Evolutionary conservation across 2,888 invertebrate genomes (phyloP).

Genomic region (Leucozona laternaria): DNA sequence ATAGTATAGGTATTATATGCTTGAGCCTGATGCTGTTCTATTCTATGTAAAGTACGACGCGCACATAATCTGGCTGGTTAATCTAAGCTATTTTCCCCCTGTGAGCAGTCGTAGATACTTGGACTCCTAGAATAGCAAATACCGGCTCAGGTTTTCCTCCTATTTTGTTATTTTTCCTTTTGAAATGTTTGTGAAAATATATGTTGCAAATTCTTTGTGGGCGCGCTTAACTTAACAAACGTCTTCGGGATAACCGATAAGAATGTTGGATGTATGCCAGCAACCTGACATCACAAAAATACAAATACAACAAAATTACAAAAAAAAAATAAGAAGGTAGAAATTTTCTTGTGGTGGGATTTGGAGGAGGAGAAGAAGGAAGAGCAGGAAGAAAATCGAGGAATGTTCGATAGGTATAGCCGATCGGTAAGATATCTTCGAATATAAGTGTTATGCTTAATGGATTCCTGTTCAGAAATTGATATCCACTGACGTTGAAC

Average conservation of each 20-base stretch:
- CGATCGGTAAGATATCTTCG: constrained; percentile 76
- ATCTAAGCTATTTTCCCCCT: constrained; percentile 67
- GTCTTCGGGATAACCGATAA: constrained; percentile 73
- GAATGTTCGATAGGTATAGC: constrained; percentile 61
- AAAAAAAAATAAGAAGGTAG: not conserved
- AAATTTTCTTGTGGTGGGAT: not conserved
- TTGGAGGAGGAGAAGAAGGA: not conserved
- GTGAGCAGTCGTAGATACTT: constrained; percentile 55
- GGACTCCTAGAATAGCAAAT: constrained; percentile 42
- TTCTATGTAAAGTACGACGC: constrained; percentile 41
- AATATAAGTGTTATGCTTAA: constrained; percentile 78
- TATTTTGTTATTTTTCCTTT: constrained; percentile 14
- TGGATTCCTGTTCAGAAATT: constrained; percentile 78
- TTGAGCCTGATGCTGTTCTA: constrained; percentile 62
- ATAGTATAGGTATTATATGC: too few relatives aligned
- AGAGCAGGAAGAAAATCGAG: constrained; percentile 16
- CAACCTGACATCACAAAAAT: constrained; percentile 65
- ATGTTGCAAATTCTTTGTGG: constrained; percentile 74
- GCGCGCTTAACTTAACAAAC: constrained; percentile 75
- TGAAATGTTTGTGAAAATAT: constrained; percentile 50
- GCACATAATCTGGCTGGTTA: constrained; percentile 60
- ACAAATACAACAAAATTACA: not conserved
- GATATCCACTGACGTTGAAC: constrained; percentile 76
- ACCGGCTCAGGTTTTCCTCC: constrained; percentile 31
- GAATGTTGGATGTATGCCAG: constrained; percentile 60